Base-by-base conservation (phyloP, 2,888 invertebrate genomes). In the Agriotes lineatus region DNA sequence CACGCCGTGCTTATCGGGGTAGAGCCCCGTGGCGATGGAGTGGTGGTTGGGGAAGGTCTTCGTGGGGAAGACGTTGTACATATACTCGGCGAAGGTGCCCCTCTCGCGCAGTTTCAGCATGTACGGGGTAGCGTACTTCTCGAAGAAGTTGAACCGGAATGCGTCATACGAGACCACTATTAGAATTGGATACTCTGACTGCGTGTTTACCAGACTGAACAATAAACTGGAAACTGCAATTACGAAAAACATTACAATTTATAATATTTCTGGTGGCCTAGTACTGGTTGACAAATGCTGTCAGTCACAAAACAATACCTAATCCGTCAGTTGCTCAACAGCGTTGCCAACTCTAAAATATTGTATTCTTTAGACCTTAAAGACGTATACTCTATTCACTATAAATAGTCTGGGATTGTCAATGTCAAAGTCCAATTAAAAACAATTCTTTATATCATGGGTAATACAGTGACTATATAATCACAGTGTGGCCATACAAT, bases 31-130 rank as follows among this genome's bases (percentile, higher is more conserved):
- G 0, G 89, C 90, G 62, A 93, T 89, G 0, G 90, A 87, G 77
- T 90, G 90, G 82, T 93, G 93, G 83, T 93, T 93, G 0, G 92
- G 90, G 78, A 90, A 90, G 0, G 93, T 93, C 83, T 91, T 91
- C 0, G 93, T 92, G 0, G 89, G 87, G 78, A 90, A 91, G 39
- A 89, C 86, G 77, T 89, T 90, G 45, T 83, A 82, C 84, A 91
- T 86, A 75, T 87, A 87, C 67, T 88, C 87, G 0, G 89, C 84
- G 71, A 86, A 84, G 2, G 88, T 87, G 3, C 92, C 91, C 64
- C 85, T 78, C 10, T 81, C 77, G 37, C 86, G 86, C 42, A 93
- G 77, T 60, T 82, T 81, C 45, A 87, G 84, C 83, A 93, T 85
- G 74, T 86, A 87, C 0, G 90, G 88, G 1, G 90, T 89, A 0